phyloP scores from a whole-genome alignment of 23 tunicate species.

The Corella eumyota region DNA sequence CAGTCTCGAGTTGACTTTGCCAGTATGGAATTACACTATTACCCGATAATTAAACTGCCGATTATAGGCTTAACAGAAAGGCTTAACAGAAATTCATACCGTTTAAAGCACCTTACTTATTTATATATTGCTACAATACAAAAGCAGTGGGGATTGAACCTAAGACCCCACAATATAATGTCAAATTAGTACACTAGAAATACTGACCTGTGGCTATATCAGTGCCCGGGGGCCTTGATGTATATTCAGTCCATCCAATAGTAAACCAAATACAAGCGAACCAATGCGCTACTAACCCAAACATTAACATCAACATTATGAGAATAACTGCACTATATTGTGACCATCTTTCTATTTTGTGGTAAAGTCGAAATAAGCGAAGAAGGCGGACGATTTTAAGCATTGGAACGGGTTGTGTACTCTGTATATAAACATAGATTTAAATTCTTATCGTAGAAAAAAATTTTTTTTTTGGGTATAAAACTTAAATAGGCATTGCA shows the following conservation, averaged over 20 bases:
- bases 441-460: no score
- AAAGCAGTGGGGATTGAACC: no score
- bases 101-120: no score
- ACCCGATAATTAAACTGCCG: no score
- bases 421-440: conserved; percentile 5
- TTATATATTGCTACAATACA: no score
- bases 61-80: no score
- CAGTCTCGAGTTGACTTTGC: no score
- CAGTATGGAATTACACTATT: no score
- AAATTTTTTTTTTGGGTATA: no score
- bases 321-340: conserved; percentile 35
- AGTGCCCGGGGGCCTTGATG: not conserved
- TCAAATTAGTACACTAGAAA: not conserved
- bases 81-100: no score
- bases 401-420: conserved; percentile 16
- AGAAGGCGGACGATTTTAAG: conserved; percentile 40
- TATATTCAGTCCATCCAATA: conserved; percentile 41
- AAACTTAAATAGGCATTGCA: no score
- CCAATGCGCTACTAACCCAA: conserved; percentile 61
- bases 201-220: conserved; percentile 4
- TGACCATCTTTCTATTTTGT: conserved; percentile 27
- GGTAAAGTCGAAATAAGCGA: conserved; percentile 24
- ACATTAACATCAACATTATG: conserved; percentile 24
- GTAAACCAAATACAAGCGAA: conserved; percentile 72
- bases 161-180: no score